These are phyloP conservation scores for Leptopilina boulardi DNA, from an alignment of 1,140 invertebrate species.

Conservation along the genomic window DNA sequence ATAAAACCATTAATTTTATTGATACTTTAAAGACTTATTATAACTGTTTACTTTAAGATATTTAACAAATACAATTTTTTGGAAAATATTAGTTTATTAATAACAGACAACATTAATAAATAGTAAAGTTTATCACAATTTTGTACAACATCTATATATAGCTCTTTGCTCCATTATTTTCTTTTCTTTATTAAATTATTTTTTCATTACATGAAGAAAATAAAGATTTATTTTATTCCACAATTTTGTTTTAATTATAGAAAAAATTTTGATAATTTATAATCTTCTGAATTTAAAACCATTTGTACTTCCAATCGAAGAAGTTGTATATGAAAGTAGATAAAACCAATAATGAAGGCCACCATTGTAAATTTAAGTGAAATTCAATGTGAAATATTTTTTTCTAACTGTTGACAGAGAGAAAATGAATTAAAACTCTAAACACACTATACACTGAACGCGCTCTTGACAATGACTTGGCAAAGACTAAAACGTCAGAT, in stretches of 20 bases:
- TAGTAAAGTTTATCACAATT: no score
- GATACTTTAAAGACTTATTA: no score
- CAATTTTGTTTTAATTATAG: conserved; percentile 43
- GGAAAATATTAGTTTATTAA: no score
- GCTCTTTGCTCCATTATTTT: no score
- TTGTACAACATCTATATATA: no score
- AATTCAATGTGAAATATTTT: background rate
- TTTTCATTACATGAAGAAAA: no score
- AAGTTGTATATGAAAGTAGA: conserved; percentile 66
- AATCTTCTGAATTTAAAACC: conserved; percentile 61
- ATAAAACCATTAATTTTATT: no score
- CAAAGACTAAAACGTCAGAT: conserved; percentile 46
- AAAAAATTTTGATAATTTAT: conserved; percentile 65
- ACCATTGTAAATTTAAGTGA: conserved; percentile 59
- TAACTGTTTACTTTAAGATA: no score
- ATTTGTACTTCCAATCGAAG: conserved; percentile 68
- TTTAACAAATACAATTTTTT: no score
- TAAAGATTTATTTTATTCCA: no score
- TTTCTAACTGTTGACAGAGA: background rate
- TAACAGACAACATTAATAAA: no score
- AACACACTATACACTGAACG: conserved; percentile 41
- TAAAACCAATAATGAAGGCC: conserved; percentile 64
- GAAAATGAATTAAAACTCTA: conserved; percentile 18
- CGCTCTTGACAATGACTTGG: conserved; percentile 48
- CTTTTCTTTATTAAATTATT: no score